These are phyloP conservation scores for Lutra lutra DNA, from an alignment of 2,797 vertebrate genomes.

Conservation along the genomic window DNA sequence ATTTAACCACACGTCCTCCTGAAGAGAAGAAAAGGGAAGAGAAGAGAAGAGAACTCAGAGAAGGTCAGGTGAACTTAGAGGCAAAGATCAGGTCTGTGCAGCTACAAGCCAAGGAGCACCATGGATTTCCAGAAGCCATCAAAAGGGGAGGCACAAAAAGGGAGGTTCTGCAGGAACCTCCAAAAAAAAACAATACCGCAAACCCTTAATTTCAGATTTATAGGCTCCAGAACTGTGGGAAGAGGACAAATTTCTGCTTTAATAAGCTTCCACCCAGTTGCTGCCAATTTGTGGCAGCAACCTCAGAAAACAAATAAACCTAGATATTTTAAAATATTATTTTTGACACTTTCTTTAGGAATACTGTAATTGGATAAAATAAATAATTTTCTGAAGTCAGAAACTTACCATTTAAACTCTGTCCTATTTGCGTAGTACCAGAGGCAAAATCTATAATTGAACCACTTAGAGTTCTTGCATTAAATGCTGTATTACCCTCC, in stretches of 20 bases:
- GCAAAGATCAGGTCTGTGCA: neutral
- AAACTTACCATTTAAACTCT: constrained; percentile 90
- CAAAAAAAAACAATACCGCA: neutral
- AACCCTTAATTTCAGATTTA: neutral
- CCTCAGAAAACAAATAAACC: neutral
- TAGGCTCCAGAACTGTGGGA: neutral
- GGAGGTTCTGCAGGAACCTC: neutral
- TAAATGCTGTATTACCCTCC: constrained; percentile 92
- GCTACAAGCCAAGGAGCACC: neutral
- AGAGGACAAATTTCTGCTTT: neutral
- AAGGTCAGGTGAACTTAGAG: neutral
- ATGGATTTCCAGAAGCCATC: neutral
- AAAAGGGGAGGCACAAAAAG: neutral
- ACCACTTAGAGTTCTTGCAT: constrained; percentile 87
- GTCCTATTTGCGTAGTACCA: constrained; percentile 89
- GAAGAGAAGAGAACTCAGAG: neutral
- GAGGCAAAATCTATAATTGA: constrained; percentile 85
- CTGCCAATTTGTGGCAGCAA: neutral
- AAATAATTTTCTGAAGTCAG: constrained; percentile 14
- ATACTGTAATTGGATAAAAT: neutral
- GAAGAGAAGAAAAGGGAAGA: neutral
- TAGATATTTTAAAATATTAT: neutral
- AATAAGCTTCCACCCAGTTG: neutral
- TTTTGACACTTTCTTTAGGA: neutral
- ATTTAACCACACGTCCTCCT: neutral